Base-by-base conservation (phyloP, 1,140 invertebrate species). In the Lepidurus packardi region DNA sequence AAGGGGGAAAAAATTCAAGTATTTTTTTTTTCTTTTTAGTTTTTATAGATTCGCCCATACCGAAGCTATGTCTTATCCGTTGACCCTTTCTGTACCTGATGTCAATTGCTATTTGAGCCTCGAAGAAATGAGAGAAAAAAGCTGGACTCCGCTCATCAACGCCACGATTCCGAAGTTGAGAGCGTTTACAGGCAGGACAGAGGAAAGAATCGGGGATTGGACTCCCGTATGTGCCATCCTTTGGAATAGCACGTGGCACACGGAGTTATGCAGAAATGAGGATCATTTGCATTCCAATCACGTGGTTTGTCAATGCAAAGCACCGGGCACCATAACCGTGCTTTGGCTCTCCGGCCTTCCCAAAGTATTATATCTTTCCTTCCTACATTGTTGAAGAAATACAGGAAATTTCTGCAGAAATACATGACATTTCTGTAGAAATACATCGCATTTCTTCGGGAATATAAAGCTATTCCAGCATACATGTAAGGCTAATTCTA, bases 11-110 rank as follows among this genome's bases (percentile, higher is more conserved):
- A 65, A 65, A n/a, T 65, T 3, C 3, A 65, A n/a, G 8, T n/a
- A 13, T 11, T 3, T 65, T 65, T 65, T 3, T n/a, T 10, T 65
- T 65, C 13, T 21, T 7, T 16, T 65, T 65, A 65, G 53, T 65
- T 65, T n/a, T 65, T 65, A 65, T 65, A 65, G 53, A 65, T 65
- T 65, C 5, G 53, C 53, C 53, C 53, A 65, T 5, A 16, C 21
- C 16, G 53, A 65, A 9, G 53, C 53, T 21, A 7, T 65, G 16
- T 65, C 53, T 13, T 21, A 65, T 65, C 53, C 53, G 21, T 65
- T 65, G 53, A 65, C 53, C 21, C 16, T 21, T 65, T 65, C 16
- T 65, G 53, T 65, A 65, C 53, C 53, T 65, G 53, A 65, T 65
- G 53, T 16, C 53, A 65, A 65, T 65, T 65, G 53, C 16, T 21